These are phyloP conservation scores for Drosophila maculinotata DNA, from an alignment of 2,888 invertebrate genomes.

Conservation along the genomic window DNA sequence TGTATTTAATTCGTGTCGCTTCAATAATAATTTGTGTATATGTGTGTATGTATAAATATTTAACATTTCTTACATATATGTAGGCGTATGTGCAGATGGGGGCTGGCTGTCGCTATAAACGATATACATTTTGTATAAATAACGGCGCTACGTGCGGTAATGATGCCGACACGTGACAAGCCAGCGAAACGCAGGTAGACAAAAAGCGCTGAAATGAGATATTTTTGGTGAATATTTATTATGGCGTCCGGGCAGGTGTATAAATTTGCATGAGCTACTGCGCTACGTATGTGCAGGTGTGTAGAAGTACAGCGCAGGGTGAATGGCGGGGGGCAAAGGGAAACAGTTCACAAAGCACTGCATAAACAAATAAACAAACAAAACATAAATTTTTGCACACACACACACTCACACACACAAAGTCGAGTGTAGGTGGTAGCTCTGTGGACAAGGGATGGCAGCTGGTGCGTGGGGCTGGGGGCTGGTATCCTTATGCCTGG, in stretches of 20 bases:
- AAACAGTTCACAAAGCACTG: constrained; percentile 67
- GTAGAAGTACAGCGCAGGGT: background rate
- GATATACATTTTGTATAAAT: constrained; percentile 80
- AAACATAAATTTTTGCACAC: constrained; percentile 70
- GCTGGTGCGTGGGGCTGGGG: background rate
- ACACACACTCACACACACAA: background rate
- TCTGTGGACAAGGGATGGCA: background rate
- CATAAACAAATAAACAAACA: constrained; percentile 78
- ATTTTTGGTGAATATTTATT: constrained; percentile 75
- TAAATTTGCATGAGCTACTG: constrained; percentile 76
- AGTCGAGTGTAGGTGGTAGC: constrained; percentile 22
- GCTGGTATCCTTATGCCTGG: constrained; percentile 47
- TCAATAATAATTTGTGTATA: background rate
- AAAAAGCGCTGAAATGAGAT: constrained; percentile 79
- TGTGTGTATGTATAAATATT: background rate
- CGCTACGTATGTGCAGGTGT: constrained; percentile 28
- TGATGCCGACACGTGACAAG: constrained; percentile 84
- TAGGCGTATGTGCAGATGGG: background rate
- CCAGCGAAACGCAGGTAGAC: constrained; percentile 68
- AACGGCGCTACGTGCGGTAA: constrained; percentile 84
- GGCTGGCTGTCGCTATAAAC: constrained; percentile 56
- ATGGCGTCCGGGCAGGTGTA: constrained; percentile 70
- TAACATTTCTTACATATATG: constrained; percentile 1
- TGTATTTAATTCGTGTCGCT: background rate
- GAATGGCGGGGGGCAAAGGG: background rate